phyloP scores from a whole-genome alignment of 2,113 vertebrate genomes.

The Podarcis raffonei region DNA sequence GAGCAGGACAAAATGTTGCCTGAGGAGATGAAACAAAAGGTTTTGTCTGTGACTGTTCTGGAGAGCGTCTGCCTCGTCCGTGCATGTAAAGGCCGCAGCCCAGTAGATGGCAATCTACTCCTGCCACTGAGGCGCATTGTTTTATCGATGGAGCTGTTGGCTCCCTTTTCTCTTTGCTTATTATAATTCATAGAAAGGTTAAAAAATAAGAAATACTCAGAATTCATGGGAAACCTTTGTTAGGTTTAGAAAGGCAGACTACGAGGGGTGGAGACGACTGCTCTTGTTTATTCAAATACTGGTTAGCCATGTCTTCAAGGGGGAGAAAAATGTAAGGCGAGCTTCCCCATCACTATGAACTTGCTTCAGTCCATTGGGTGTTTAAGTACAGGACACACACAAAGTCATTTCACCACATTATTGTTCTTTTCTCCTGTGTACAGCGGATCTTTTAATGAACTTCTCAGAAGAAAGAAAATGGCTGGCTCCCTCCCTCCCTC shows the following conservation, averaged over 20 bases:
- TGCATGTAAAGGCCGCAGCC: background rate
- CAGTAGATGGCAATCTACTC: constrained; percentile 76
- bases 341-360: constrained; percentile 42
- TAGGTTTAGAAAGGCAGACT: constrained; percentile 69
- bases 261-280: constrained; percentile 58
- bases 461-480: constrained; percentile 65
- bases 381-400: constrained; percentile 49
- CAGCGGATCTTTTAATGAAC: constrained; percentile 64
- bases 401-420: constrained; percentile 51
- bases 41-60: background rate
- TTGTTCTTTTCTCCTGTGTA: constrained; percentile 43
- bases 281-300: constrained; percentile 66
- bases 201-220: constrained; percentile 63
- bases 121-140: constrained; percentile 39
- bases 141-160: constrained; percentile 31
- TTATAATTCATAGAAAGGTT: constrained; percentile 71
- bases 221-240: constrained; percentile 77
- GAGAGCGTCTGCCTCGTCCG: constrained; percentile 11
- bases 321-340: constrained; percentile 17
- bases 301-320: constrained; percentile 36
- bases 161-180: constrained; percentile 48
- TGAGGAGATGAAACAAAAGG: constrained; percentile 14
- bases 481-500: constrained; percentile 38
- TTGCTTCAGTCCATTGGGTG: constrained; percentile 52
- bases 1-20: constrained; percentile 11